These are phyloP conservation scores for Bergia sp. DNA, from an alignment of 92 coral and sea anemone genomes.

Conservation along the genomic window DNA sequence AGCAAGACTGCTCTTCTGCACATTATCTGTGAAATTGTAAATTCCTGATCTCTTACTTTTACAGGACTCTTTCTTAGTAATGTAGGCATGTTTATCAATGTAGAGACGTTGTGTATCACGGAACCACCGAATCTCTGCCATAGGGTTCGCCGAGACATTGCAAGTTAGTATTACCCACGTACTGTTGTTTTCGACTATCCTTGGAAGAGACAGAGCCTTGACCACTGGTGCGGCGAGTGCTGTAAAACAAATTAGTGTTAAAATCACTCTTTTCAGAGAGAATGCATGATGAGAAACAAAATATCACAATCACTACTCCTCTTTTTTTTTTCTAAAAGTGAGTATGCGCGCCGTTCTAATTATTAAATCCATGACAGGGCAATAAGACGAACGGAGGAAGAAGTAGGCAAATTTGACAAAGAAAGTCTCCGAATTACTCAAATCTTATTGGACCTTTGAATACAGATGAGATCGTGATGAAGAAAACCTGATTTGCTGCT, in stretches of 20 bases:
- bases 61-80: slow-evolving; percentile 8
- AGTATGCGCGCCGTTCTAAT: no score
- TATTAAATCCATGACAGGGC: no score
- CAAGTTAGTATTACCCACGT: slow-evolving; percentile 9
- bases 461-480: no score
- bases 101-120: not conserved
- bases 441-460: no score
- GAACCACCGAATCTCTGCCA: slow-evolving; percentile 6
- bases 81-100: not conserved
- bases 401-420: no score
- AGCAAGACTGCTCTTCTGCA: not conserved
- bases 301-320: no score
- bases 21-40: not conserved
- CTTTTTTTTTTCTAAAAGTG: no score
- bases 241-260: not conserved
- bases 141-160: slow-evolving; percentile 30
- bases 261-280: not conserved
- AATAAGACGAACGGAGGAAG: no score
- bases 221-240: slow-evolving; percentile 17
- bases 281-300: no score
- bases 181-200: slow-evolving; percentile 8
- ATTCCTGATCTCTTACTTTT: not conserved
- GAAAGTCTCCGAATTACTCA: no score
- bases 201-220: not conserved
- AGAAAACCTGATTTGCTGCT: no score